Conservation (phyloP, 2,797 vertebrate species). For the Holocentrus rufus region DNA sequence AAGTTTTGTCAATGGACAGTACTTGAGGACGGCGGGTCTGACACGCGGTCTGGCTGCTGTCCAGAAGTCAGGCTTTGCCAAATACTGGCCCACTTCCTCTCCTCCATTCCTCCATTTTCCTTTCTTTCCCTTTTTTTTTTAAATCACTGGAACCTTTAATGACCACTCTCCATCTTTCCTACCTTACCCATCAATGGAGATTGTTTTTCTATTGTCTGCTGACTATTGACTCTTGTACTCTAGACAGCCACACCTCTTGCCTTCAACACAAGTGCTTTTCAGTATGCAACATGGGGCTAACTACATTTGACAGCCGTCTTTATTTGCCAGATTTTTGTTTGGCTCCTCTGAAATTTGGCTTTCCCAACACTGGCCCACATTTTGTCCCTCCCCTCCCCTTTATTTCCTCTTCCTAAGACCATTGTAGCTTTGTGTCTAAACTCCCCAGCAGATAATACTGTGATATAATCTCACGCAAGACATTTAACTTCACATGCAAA, state of each 20-base stretch:
- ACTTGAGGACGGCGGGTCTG: constrained; percentile 11
- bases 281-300: constrained; percentile 50
- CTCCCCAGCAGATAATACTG: background rate
- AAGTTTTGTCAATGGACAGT: constrained; percentile 18
- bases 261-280: constrained; percentile 15
- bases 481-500: background rate
- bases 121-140: constrained; percentile 1
- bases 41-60: constrained; percentile 9
- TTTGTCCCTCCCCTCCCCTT: background rate
- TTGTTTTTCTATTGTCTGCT: constrained; percentile 27
- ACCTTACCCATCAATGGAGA: constrained; percentile 1
- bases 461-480: background rate
- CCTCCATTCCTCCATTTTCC: background rate
- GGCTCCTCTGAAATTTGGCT: constrained; percentile 3
- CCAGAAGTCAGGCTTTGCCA: constrained; percentile 4
- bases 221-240: constrained; percentile 28
- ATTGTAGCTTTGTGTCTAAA: background rate
- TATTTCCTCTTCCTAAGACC: background rate
- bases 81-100: background rate
- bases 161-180: background rate
- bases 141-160: constrained; percentile 10
- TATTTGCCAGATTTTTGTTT: constrained; percentile 18
- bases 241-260: constrained; percentile 29
- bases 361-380: background rate
- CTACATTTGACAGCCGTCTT: constrained; percentile 48